phyloP scores from a whole-genome alignment of 2,888 invertebrate genomes.

The Cataglyphis rosenhaueri region DNA sequence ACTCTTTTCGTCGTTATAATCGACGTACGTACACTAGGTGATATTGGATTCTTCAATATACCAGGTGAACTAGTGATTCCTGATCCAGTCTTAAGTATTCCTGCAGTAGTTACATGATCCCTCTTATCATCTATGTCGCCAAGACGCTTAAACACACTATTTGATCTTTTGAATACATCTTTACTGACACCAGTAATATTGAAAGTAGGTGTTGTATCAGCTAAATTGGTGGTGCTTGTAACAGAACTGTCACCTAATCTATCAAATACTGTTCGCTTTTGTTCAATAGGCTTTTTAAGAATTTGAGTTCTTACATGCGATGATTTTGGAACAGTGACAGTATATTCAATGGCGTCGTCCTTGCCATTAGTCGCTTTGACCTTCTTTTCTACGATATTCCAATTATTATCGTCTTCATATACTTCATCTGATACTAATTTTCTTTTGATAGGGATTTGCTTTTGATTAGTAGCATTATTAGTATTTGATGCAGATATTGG shows the following conservation, averaged over 20 bases:
- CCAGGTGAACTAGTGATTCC: conserved; percentile 68
- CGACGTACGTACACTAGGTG: conserved; percentile 64
- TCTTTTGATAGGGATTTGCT: conserved; percentile 73
- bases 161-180: conserved; percentile 79
- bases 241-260: conserved; percentile 86
- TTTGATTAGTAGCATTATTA: conserved; percentile 58
- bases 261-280: conserved; percentile 86
- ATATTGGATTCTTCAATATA: conserved; percentile 78
- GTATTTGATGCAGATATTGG: conserved; percentile 53
- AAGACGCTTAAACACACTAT: conserved; percentile 83
- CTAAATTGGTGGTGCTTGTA: conserved; percentile 84
- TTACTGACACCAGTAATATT: conserved; percentile 83
- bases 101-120: conserved; percentile 66
- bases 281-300: conserved; percentile 81
- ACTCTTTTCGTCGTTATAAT: conserved; percentile 70
- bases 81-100: conserved; percentile 81
- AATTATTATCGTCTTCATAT: conserved; percentile 70
- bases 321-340: conserved; percentile 86
- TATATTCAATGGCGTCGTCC: conserved; percentile 85
- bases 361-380: conserved; percentile 62
- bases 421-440: conserved; percentile 75
- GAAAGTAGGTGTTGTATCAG: conserved; percentile 79
- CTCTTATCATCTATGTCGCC: conserved; percentile 82
- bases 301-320: conserved; percentile 84
- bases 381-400: conserved; percentile 61